Percentiles rank a stretch among this genome's conserved stretches.
phyloP scores from a whole-genome alignment of 2,113 vertebrate species.

The Lamprotornis superbus region DNA sequence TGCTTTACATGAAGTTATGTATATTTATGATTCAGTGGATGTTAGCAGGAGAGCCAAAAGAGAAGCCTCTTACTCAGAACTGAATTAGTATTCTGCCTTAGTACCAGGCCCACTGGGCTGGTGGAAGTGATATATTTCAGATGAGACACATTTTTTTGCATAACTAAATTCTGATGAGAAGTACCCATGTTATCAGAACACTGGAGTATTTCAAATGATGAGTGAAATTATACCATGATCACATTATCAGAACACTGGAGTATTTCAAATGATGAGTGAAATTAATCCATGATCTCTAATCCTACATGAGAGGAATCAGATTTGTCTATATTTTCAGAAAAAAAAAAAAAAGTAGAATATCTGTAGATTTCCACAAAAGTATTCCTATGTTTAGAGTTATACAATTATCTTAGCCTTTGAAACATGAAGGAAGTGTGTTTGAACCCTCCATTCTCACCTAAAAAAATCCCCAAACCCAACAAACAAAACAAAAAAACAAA shows the following conservation, averaged over 20 bases:
- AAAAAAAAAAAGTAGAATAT: background rate
- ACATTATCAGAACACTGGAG: background rate
- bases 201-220: conserved; percentile 20
- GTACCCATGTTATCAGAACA: background rate
- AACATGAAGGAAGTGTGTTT: background rate
- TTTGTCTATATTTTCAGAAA: background rate
- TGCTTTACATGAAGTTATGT: background rate
- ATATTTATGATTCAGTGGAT: background rate
- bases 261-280: conserved; percentile 11
- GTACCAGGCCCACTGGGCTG: background rate
- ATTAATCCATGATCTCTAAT: background rate
- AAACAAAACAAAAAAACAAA: background rate
- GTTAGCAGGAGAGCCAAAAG: background rate
- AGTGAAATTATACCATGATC: conserved; percentile 6
- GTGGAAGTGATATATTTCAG: conserved; percentile 5
- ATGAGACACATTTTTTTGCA: background rate
- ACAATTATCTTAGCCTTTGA: background rate
- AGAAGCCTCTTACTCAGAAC: background rate
- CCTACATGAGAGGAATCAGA: background rate
- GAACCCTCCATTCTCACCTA: background rate
- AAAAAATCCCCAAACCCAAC: background rate
- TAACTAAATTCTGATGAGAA: background rate
- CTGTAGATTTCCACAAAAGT: background rate
- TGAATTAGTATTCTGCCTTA: conserved; percentile 10
- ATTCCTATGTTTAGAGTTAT: background rate